Evolutionary conservation across 2,113 vertebrate genomes (phyloP).

Genomic region (Spilogale gracilis): DNA sequence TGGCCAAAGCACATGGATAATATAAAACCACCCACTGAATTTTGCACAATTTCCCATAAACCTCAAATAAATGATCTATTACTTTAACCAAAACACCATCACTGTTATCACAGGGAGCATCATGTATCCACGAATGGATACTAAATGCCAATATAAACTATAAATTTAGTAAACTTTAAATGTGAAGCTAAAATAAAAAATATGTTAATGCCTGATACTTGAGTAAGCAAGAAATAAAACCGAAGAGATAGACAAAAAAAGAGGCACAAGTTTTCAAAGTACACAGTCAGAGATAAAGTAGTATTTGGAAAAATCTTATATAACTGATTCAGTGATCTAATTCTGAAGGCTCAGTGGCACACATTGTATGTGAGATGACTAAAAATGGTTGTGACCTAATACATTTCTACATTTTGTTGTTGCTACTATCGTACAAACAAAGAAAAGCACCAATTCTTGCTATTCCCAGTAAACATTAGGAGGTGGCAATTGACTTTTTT

Average conservation of each 20-base stretch:
- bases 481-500: neutral
- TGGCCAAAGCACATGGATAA: neutral
- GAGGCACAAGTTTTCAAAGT: neutral
- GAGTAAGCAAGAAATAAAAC: constrained; percentile 49
- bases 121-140: neutral
- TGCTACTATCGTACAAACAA: neutral
- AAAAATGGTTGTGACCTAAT: neutral
- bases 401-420: neutral
- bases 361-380: neutral
- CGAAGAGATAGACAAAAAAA: constrained; percentile 12
- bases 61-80: constrained; percentile 17
- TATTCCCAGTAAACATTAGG: constrained; percentile 31
- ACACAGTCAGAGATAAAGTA: neutral
- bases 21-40: neutral
- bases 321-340: neutral
- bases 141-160: neutral
- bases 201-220: constrained; percentile 6
- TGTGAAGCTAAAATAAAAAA: neutral
- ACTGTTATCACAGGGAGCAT: neutral
- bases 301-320: neutral
- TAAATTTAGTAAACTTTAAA: constrained; percentile 34
- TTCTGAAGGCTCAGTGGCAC: neutral
- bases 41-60: neutral
- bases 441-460: neutral
- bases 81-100: constrained; percentile 42